Evolutionary conservation across 2,888 invertebrate genomes (phyloP).

Genomic region (Patella pellucida): DNA sequence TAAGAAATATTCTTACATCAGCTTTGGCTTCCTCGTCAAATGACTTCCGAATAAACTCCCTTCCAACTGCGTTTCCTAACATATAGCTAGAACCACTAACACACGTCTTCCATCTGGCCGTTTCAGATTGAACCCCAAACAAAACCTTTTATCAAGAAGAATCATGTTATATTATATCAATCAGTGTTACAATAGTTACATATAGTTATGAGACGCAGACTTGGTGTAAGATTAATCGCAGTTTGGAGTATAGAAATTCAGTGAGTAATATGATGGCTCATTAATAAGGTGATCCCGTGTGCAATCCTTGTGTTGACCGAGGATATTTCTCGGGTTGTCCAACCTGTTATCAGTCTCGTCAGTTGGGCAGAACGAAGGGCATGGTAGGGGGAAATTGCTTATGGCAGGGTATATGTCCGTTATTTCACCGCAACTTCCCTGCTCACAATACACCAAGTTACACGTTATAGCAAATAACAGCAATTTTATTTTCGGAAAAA

Average conservation of each 20-base stretch:
- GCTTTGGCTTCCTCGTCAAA: conserved; percentile 89
- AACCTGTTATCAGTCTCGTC: no score
- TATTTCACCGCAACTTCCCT: not conserved
- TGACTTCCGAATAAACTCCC: conserved; percentile 89
- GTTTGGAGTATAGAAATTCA: no score
- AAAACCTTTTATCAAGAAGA: conserved; percentile 51
- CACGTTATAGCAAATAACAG: no score
- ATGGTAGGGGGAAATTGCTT: not conserved
- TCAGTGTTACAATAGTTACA: no score
- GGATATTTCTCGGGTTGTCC: not conserved
- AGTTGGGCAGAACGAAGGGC: no score
- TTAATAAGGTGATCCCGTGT: not conserved
- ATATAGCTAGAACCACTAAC: conserved; percentile 89
- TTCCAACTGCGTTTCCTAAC: conserved; percentile 90
- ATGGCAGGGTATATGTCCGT: not conserved
- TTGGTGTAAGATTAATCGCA: no score
- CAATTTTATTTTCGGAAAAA: no score
- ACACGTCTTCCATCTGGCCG: conserved; percentile 92
- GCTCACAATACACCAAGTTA: not conserved
- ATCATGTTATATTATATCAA: no score
- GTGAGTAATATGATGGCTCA: no score
- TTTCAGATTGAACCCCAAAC: conserved; percentile 73
- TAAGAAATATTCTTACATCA: conserved; percentile 75
- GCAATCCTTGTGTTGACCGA: not conserved
- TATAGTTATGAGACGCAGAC: not conserved